Evolutionary conservation across 1,140 invertebrate genomes (phyloP), one percentile per base, ranked within the genome.

Genomic region (Cheumatopsyche charites): DNA sequence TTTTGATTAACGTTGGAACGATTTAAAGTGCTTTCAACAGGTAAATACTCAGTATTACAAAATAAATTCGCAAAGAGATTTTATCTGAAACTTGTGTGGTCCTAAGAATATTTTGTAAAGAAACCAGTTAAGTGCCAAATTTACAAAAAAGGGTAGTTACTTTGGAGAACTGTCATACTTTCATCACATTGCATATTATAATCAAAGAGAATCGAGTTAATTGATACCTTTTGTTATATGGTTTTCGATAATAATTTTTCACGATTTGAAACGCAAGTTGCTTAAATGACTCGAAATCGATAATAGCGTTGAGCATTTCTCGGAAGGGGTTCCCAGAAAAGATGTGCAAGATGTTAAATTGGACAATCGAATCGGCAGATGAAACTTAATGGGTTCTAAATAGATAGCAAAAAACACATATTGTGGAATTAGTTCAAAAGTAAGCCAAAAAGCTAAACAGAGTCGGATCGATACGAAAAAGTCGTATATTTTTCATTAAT

Each of bases 361-460:
- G 42, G 65, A 67, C 47, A 61, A 72, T 68, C 47, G 41, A 49
- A 49, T 36, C 29, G 65, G 71, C 71, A 72, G 71, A 72, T 67
- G 71, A 72, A 72, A 58, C 71, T 72, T 62, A 72, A 72, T 72
- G 71, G 71, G 65, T 67, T 67, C 71, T 68, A 62, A 72, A 72
- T 72, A 72, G 71, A 72, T 61, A 62, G 41, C 63, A 67, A 72
- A 72, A 72, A 72, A 62, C 29, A 36, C 9, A 36, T 36, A 52
- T 52, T 15, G 47, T 52, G 19, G 47, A 52, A 52, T 52, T 52
- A 52, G 62, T 62, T 52, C 29, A 52, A 69, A 72, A 45, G 70
- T 43, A 23, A 67, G 45, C 70, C 36, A 36, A 52, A 15, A 58
- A 58, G 67, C 13, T 19, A 58, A 7, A 1, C 47, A 52, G 47